Evolutionary conservation across 2,113 vertebrate genomes (phyloP).

Genomic region (Cebus imitator): DNA sequence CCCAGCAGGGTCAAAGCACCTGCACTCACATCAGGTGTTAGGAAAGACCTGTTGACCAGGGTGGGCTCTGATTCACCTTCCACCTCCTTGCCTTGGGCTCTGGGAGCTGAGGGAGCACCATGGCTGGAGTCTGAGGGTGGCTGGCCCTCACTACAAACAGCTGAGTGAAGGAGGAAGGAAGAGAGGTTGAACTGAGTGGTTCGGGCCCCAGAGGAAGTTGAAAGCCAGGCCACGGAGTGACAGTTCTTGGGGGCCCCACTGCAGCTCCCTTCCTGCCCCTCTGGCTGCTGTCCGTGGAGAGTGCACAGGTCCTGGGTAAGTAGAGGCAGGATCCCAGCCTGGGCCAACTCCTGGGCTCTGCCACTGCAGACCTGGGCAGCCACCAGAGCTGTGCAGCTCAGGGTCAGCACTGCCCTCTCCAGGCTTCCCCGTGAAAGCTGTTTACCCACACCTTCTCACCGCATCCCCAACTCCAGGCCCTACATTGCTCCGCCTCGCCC

Average conservation of each 20-base stretch:
- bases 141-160: not conserved
- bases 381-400: not conserved
- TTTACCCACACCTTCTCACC: not conserved
- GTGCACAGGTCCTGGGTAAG: no score
- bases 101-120: not conserved
- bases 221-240: not conserved
- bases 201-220: constrained; percentile 53
- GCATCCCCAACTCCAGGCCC: no score
- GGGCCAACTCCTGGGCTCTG: not conserved
- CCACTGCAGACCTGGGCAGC: not conserved
- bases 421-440: not conserved
- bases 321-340: not conserved
- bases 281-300: not conserved
- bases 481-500: not conserved
- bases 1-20: not conserved
- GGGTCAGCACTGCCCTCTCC: not conserved
- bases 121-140: not conserved
- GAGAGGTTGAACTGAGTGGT: not conserved
- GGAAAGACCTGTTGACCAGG: not conserved
- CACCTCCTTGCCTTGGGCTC: not conserved
- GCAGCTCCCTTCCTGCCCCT: not conserved
- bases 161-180: constrained; percentile 43
- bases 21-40: not conserved
- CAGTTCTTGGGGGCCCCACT: not conserved
- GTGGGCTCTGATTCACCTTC: not conserved